Conservation (phyloP, 2,113 vertebrate species). For the Centropus unirufus region DNA sequence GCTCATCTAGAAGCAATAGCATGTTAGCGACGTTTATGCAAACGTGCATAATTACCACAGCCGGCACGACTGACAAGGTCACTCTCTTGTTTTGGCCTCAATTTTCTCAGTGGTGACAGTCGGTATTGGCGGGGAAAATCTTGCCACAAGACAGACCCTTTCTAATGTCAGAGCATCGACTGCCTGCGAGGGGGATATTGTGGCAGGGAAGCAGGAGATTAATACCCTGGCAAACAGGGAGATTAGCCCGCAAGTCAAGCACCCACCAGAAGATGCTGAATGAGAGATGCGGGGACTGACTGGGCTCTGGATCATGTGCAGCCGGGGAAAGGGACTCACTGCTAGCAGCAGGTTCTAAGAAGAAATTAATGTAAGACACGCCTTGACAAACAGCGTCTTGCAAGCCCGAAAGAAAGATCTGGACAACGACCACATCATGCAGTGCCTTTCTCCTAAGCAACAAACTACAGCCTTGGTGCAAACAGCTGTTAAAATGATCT, state of each 20-base stretch:
- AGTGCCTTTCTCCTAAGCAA: neutral
- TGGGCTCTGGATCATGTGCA: neutral
- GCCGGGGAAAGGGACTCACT: neutral
- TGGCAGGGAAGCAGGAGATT: neutral
- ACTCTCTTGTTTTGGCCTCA: neutral
- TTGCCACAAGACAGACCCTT: neutral
- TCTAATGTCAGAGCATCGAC: neutral
- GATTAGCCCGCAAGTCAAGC: neutral
- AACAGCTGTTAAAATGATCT: neutral
- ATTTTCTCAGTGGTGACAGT: neutral
- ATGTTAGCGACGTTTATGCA: neutral
- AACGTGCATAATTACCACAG: neutral
- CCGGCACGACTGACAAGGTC: neutral
- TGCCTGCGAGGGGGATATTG: rapidly evolving
- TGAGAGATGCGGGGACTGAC: neutral
- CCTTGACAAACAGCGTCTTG: neutral
- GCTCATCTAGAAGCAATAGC: constrained; percentile 4
- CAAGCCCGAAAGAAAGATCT: neutral
- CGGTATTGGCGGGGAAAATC: neutral
- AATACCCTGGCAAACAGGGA: neutral
- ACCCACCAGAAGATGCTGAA: neutral
- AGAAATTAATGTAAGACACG: rapidly evolving
- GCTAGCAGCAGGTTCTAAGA: neutral
- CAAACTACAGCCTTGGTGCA: neutral
- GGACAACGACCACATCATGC: neutral